These are phyloP conservation scores for Steatocranus sp. DNA, from an alignment of 2,797 vertebrate genomes.

Conservation along the genomic window DNA sequence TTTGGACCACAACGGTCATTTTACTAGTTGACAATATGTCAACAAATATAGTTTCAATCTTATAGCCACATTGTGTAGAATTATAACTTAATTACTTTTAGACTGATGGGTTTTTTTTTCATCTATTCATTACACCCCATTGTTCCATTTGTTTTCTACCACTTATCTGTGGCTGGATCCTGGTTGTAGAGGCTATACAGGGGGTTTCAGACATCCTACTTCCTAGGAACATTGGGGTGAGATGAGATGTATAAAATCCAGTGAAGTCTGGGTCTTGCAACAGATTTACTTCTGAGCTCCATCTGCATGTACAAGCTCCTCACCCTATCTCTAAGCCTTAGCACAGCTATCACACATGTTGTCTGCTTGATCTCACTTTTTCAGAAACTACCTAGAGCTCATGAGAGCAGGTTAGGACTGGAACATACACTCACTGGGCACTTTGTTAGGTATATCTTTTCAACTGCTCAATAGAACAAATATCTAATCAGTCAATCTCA, in stretches of 20 bases:
- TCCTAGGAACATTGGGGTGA: not conserved
- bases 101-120: accelerated
- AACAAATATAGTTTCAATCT: not conserved
- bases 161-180: not conserved
- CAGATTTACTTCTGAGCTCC: not conserved
- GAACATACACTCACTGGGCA: not conserved
- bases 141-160: not conserved
- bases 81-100: not conserved
- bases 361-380: not conserved
- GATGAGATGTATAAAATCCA: not conserved
- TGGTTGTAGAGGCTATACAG: not conserved
- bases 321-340: not conserved
- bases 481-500: not conserved
- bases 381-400: not conserved
- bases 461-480: not conserved
- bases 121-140: not conserved
- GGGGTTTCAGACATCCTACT: not conserved
- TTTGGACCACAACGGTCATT: not conserved
- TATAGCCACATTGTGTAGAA: not conserved
- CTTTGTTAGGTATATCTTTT: not conserved
- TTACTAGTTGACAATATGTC: not conserved
- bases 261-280: not conserved
- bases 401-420: not conserved
- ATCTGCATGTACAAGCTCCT: not conserved
- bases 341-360: not conserved